Percentiles rank a stretch among this genome's conserved stretches.
These are phyloP conservation scores for Microcebus jonahi DNA, from an alignment of 2,113 vertebrate species.

Conservation along the genomic window DNA sequence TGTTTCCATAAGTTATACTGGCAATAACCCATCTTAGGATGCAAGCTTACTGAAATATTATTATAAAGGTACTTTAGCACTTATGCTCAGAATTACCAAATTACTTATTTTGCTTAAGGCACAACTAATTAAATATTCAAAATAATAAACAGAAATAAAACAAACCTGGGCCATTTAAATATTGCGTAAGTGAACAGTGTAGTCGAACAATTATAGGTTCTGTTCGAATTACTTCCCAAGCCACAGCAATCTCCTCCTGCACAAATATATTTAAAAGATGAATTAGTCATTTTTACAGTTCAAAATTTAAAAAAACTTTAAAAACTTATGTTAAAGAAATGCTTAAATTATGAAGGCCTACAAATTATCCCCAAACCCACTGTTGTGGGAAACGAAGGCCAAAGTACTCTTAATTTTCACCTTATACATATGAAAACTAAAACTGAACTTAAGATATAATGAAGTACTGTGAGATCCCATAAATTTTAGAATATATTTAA, in stretches of 20 bases:
- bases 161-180: conserved; percentile 94
- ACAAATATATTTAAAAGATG: conserved; percentile 67
- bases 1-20: background rate
- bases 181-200: conserved; percentile 94
- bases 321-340: background rate
- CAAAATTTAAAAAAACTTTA: background rate
- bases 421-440: background rate
- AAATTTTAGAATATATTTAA: conserved; percentile 15
- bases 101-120: background rate
- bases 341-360: background rate
- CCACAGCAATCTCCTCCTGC: conserved; percentile 94
- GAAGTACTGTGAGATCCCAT: background rate
- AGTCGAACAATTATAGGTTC: conserved; percentile 93
- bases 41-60: background rate
- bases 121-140: background rate
- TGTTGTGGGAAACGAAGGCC: background rate
- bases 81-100: background rate
- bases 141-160: conserved; percentile 54
- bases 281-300: conserved; percentile 40
- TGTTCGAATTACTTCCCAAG: conserved; percentile 94
- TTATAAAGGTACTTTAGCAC: background rate
- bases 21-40: background rate
- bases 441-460: background rate
- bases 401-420: background rate
- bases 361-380: background rate